Evolutionary conservation across 2,113 vertebrate genomes (phyloP).

Genomic region (Sialia sialis): DNA sequence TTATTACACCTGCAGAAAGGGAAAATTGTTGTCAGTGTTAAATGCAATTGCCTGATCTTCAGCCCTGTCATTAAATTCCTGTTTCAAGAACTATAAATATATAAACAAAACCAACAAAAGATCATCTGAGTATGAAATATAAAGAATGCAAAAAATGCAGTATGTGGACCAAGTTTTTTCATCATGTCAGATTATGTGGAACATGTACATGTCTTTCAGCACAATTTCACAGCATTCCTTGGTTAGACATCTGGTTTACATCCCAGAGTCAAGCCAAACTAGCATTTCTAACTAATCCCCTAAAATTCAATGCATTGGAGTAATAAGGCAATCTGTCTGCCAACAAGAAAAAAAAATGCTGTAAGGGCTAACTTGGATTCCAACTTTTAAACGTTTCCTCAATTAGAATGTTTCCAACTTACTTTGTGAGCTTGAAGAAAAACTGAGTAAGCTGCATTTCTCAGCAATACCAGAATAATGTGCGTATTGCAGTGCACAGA

Average conservation of each 20-base stretch:
- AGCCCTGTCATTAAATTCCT: not conserved
- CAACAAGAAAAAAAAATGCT: not conserved
- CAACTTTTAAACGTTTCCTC: not conserved
- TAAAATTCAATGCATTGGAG: not conserved
- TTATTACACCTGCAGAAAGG: slow-evolving; percentile 81
- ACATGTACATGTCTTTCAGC: not conserved
- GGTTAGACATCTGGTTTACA: not conserved
- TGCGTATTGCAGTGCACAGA: not conserved
- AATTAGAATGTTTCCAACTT: not conserved
- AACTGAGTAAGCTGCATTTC: not conserved
- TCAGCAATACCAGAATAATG: not conserved
- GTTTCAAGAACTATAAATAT: not conserved
- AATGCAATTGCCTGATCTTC: not conserved
- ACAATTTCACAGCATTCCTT: not conserved
- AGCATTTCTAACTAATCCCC: not conserved
- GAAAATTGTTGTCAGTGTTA: not conserved
- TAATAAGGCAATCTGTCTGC: not conserved
- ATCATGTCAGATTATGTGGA: not conserved
- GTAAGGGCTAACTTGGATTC: not conserved
- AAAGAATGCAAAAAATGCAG: not conserved
- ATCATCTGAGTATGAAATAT: not conserved
- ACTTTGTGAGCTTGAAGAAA: not conserved
- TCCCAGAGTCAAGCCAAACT: not conserved
- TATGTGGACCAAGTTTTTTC: not conserved
- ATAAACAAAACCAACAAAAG: not conserved